Evolutionary conservation across 2,797 vertebrate genomes (phyloP), one percentile per base, ranked within the genome.

Genomic region (Anguilla pacifica): DNA sequence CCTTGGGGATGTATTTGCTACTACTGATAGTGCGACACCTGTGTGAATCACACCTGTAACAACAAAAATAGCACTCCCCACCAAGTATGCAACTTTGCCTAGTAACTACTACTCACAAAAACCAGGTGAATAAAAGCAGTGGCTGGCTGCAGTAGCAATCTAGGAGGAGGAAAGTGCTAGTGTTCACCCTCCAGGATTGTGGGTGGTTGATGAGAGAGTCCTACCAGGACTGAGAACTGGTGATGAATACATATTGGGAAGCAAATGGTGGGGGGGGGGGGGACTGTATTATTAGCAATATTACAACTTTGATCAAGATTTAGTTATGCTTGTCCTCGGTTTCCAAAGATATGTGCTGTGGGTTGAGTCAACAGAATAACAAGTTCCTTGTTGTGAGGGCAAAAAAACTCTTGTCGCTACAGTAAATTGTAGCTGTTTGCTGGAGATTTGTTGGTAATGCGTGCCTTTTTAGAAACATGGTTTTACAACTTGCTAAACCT

Each of bases 261-360:
- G 25, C n/a, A n/a, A 67, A 25, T 67, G 22, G 22, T 25, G 25
- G 64, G 6, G 64, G 1, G 64, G 25, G 64, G 6, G 25, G 6
- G 51, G 79, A 25, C 79, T 25, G 3, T 6, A 46, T 46, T 46
- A 6, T 6, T 46, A 88, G 82, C 49, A 28, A 86, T 85, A 43
- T 46, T 86, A 70, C 84, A 87, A 83, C 72, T 85, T 43, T 53
- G 85, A 53, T 67, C 72, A 53, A 83, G 84, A 91, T 86, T 85
- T 59, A 59, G 51, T 88, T 74, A 74, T 88, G 57, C 88, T 88
- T 82, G 86, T 64, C 85, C 70, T 83, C 79, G 64, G 35, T 86
- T 88, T 85, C 51, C 46, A 87, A 89, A 88, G 43, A 72, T 85
- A 3, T 10, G 84, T 72, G 49, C 85, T 82, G 81, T 46, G 15